phyloP scores from a whole-genome alignment of 1,140 invertebrate genomes.

The Leptinotarsa lineolata region DNA sequence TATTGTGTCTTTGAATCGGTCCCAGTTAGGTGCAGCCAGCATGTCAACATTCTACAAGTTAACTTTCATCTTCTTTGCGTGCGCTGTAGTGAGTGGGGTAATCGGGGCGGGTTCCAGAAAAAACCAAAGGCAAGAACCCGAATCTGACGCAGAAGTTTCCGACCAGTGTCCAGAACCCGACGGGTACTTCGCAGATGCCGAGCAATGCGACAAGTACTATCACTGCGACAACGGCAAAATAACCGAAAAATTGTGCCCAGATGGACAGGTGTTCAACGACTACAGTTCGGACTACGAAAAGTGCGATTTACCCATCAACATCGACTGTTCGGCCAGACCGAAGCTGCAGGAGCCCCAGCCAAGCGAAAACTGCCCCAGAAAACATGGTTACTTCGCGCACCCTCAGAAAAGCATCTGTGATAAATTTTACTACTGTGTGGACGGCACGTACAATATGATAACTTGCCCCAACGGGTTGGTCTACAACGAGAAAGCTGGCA shows the following conservation, averaged over 20 bases:
- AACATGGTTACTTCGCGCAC: conserved; percentile 88
- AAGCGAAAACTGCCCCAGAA: conserved; percentile 75
- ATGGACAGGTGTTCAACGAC: conserved; percentile 92
- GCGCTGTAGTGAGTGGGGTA: neutral
- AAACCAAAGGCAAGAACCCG: neutral
- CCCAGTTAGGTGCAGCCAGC: neutral
- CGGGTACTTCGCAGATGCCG: conserved; percentile 82
- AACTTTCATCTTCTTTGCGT: neutral
- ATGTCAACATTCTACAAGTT: conserved; percentile 8
- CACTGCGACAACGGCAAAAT: conserved; percentile 75
- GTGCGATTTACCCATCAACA: conserved; percentile 84
- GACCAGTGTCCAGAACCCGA: conserved; percentile 80
- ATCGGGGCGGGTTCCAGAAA: conserved; percentile 13
- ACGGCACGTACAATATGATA: conserved; percentile 87
- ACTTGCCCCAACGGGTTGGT: conserved; percentile 86
- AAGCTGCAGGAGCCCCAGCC: conserved; percentile 77
- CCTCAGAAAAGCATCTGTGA: conserved; percentile 79
- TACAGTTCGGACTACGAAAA: conserved; percentile 80
- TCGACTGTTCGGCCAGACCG: conserved; percentile 77
- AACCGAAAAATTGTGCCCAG: conserved; percentile 80
- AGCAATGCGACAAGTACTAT: conserved; percentile 91
- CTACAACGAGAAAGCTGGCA: conserved; percentile 85
- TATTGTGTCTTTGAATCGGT: conserved; percentile 6
- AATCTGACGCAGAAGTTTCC: conserved; percentile 50
- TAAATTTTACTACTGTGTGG: conserved; percentile 90